Conservation (phyloP, 2,797 vertebrate species). For the Liasis olivaceus region DNA sequence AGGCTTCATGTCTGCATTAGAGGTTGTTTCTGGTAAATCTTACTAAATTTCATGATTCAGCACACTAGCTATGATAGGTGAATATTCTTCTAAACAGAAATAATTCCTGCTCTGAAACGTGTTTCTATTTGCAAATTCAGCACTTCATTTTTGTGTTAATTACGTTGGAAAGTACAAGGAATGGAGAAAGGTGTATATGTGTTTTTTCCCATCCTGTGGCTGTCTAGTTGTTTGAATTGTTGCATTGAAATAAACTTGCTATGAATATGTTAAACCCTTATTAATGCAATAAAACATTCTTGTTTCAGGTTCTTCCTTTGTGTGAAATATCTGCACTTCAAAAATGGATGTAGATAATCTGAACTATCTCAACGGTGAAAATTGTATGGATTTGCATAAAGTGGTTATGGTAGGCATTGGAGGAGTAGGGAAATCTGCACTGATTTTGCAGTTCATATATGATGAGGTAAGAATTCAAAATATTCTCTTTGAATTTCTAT, state of each 20-base stretch:
- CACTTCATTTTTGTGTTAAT: not conserved
- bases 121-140: not conserved
- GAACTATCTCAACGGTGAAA: conserved; percentile 84
- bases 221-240: not conserved
- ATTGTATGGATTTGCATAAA: conserved; percentile 96
- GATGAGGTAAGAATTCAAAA: conserved; percentile 87
- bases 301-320: conserved; percentile 62
- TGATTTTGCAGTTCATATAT: conserved; percentile 98
- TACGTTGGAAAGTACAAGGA: not conserved
- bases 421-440: conserved; percentile 95
- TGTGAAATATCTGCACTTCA: conserved; percentile 55
- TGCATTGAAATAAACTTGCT: not conserved
- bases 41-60: too few species aligned
- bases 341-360: conserved; percentile 94
- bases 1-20: too few species aligned
- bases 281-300: conserved; percentile 37
- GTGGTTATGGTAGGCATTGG: conserved; percentile 99
- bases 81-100: too few species aligned
- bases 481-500: not conserved
- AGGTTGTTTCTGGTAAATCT: too few species aligned
- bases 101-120: not conserved
- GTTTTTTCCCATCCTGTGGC: not conserved
- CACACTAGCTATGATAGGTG: too few species aligned
- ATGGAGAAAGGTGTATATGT: not conserved
- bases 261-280: conserved; percentile 1